These are phyloP conservation scores for Epinotia bilunana DNA, from an alignment of 2,888 invertebrate genomes.

Conservation along the genomic window DNA sequence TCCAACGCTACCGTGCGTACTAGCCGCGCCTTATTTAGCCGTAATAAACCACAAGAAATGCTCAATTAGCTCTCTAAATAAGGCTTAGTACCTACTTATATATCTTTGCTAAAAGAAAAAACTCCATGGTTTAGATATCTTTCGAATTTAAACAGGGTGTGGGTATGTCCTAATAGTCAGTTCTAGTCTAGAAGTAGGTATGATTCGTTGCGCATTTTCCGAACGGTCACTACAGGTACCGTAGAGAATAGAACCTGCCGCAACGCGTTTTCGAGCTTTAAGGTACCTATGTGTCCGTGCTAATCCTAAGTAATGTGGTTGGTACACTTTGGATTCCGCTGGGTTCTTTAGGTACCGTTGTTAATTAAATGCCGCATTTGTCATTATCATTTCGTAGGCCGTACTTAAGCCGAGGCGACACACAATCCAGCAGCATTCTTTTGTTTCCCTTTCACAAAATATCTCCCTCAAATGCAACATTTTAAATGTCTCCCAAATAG, in stretches of 20 bases:
- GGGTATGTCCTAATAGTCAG: too few relatives aligned
- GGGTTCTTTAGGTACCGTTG: background rate
- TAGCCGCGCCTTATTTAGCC: conserved; percentile 49
- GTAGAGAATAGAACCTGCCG: too few relatives aligned
- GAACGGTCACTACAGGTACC: too few relatives aligned
- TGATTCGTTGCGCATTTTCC: too few relatives aligned
- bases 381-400: conserved; percentile 7
- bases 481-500: conserved; percentile 49
- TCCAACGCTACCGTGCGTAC: conserved; percentile 66
- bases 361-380: conserved; percentile 6
- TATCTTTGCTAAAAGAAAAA: background rate
- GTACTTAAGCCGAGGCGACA: conserved; percentile 6
- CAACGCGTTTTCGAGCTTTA: too few relatives aligned
- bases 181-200: too few relatives aligned
- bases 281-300: too few relatives aligned
- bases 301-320: too few relatives aligned
- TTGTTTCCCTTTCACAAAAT: conserved; percentile 50
- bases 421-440: conserved; percentile 35
- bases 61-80: background rate
- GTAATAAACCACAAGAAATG: background rate
- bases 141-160: too few relatives aligned
- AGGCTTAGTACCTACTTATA: background rate
- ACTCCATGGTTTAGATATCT: too few relatives aligned
- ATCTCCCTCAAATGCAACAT: conserved; percentile 52
- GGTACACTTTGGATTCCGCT: background rate